phyloP scores from a whole-genome alignment of 2,113 vertebrate genomes.

The Menidia beryllina region DNA sequence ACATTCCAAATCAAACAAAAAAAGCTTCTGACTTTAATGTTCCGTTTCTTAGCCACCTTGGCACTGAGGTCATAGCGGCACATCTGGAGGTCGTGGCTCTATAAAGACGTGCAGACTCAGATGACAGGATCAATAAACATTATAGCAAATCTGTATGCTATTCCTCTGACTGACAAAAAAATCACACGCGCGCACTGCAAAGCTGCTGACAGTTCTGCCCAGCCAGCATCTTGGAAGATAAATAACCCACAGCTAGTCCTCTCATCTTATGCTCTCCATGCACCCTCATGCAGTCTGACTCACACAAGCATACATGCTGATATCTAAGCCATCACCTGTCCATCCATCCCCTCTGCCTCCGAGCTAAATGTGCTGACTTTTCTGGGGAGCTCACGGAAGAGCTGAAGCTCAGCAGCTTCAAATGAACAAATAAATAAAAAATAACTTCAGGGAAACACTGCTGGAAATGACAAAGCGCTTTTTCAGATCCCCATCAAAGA shows the following conservation, averaged over 20 bases:
- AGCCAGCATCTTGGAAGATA: slow-evolving; percentile 57
- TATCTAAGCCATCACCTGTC: slow-evolving; percentile 57
- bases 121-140: slow-evolving; percentile 57
- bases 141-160: slow-evolving; percentile 55
- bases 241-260: slow-evolving; percentile 58
- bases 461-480: background rate
- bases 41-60: background rate
- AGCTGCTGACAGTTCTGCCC: slow-evolving; percentile 46
- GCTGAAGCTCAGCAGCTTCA: slow-evolving; percentile 28
- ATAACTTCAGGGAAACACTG: slow-evolving; percentile 2
- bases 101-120: slow-evolving; percentile 47
- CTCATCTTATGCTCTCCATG: slow-evolving; percentile 41
- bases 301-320: slow-evolving; percentile 21
- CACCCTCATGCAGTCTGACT: slow-evolving; percentile 16
- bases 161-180: slow-evolving; percentile 19
- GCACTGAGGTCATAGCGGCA: slow-evolving; percentile 29
- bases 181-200: slow-evolving; percentile 8
- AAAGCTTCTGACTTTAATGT: background rate
- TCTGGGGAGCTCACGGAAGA: background rate
- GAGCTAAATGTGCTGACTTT: slow-evolving; percentile 31
- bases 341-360: slow-evolving; percentile 42
- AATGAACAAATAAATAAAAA: too few relatives aligned
- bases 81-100: slow-evolving; percentile 20
- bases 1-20: background rate
- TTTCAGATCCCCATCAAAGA: slow-evolving; percentile 4